A percentile compares a stretch with the other conserved stretches of the same genome.
phyloP scores from a whole-genome alignment of 2,888 invertebrate species.

The Heliconius charithonia region DNA sequence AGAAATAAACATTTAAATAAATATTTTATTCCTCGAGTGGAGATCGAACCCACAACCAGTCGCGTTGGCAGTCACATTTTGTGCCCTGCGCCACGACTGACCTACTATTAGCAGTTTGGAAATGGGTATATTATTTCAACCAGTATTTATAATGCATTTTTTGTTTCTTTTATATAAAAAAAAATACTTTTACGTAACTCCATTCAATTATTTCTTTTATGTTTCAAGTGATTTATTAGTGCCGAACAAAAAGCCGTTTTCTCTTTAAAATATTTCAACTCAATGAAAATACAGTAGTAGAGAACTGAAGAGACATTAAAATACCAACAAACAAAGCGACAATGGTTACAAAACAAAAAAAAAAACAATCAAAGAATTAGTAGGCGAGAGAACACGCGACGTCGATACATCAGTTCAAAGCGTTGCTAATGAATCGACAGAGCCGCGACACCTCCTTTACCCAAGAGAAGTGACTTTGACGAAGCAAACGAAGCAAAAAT shows the following conservation, averaged over 20 bases:
- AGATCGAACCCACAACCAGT: no score
- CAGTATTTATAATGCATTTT: neutral
- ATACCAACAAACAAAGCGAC: constrained; percentile 47
- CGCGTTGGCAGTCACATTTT: no score
- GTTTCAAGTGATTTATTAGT: neutral
- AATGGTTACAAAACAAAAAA: constrained; percentile 56
- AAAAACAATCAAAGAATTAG: constrained; percentile 64
- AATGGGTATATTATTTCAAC: neutral
- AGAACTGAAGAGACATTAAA: constrained; percentile 41
- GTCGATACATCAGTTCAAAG: constrained; percentile 78
- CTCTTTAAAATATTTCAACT: constrained; percentile 4
- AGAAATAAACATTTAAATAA: no score
- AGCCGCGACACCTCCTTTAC: constrained; percentile 17
- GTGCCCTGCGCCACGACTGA: no score
- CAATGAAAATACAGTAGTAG: constrained; percentile 20
- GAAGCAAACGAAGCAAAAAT: constrained; percentile 76
- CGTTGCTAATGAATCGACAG: constrained; percentile 66
- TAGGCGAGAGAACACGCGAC: constrained; percentile 64
- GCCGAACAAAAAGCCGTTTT: constrained; percentile 10
- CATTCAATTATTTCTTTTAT: neutral
- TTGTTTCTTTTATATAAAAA: neutral
- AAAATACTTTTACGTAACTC: neutral
- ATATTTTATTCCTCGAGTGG: no score
- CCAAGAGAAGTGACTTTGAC: constrained; percentile 78
- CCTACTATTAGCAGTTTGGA: neutral